These are phyloP conservation scores for Chloroceryle inda DNA, from an alignment of 2,797 vertebrate species.

Conservation along the genomic window DNA sequence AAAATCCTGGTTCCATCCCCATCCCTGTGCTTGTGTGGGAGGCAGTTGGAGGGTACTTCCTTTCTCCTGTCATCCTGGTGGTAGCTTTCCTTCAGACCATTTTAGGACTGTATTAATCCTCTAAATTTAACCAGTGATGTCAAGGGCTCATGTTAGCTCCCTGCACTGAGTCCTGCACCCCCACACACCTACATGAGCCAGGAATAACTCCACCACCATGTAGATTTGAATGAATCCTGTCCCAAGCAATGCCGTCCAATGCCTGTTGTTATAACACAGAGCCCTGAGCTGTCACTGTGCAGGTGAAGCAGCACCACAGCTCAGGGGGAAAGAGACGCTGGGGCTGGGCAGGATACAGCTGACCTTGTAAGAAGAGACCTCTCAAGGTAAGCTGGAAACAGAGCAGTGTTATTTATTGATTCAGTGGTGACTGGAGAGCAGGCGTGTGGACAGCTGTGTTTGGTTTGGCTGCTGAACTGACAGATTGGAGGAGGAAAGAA, in stretches of 20 bases:
- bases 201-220: neutral
- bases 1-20: neutral
- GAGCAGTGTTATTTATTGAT: neutral
- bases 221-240: neutral
- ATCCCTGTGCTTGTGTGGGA: neutral
- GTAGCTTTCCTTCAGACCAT: neutral
- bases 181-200: neutral
- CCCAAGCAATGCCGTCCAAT: neutral
- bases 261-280: neutral
- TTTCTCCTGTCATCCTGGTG: neutral
- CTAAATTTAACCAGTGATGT: constrained; percentile 53
- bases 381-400: neutral
- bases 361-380: neutral
- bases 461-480: constrained; percentile 27
- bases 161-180: neutral
- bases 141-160: constrained; percentile 12
- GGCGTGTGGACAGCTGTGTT: neutral
- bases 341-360: accelerated
- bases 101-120: constrained; percentile 1
- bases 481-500: neutral
- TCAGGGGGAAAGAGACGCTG: neutral
- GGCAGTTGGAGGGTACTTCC: neutral
- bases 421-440: neutral
- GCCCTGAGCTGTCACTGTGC: accelerated
- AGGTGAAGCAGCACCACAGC: neutral